Conservation (phyloP, 2,797 vertebrate genomes). For the Rachycentron canadum region DNA sequence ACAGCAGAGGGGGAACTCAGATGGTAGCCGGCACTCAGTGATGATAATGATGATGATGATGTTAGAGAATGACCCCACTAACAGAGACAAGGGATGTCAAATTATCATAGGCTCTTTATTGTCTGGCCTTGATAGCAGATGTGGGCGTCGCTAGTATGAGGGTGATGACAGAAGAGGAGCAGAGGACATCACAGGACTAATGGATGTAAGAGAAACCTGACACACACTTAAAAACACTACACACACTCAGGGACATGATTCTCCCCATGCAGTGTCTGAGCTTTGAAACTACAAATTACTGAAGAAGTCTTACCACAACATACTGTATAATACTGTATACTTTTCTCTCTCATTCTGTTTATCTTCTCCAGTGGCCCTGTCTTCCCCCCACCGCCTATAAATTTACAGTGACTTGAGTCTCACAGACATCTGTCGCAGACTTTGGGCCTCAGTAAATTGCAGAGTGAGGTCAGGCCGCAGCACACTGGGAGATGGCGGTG, state of each 20-base stretch:
- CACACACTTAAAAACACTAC: conserved; percentile 32
- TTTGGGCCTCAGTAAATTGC: conserved; percentile 34
- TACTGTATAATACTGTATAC: conserved; percentile 12
- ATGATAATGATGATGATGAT: conserved; percentile 64
- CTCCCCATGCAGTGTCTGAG: conserved; percentile 47
- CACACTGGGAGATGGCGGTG: conserved; percentile 11
- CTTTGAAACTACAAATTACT: conserved; percentile 33
- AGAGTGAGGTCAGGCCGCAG: conserved; percentile 48
- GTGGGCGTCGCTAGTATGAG: conserved; percentile 47
- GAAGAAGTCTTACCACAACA: conserved; percentile 50
- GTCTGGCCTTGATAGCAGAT: conserved; percentile 57
- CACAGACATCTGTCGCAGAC: conserved; percentile 61
- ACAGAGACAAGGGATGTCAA: conserved; percentile 49
- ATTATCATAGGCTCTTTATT: conserved; percentile 67
- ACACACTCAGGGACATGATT: conserved; percentile 18
- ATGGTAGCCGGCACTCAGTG: conserved; percentile 54
- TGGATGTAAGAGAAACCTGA: conserved; percentile 64
- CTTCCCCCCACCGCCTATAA: conserved; percentile 25
- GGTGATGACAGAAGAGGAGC: conserved; percentile 57
- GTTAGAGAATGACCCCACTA: conserved; percentile 54
- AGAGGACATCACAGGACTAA: conserved; percentile 38
- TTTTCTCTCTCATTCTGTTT: conserved; percentile 13
- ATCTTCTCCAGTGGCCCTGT: conserved; percentile 21
- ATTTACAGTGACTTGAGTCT: conserved; percentile 51
- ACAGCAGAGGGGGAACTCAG: conserved; percentile 66